Evolutionary conservation across 2,888 invertebrate species (phyloP).

Genomic region (Capitulum mitella): DNA sequence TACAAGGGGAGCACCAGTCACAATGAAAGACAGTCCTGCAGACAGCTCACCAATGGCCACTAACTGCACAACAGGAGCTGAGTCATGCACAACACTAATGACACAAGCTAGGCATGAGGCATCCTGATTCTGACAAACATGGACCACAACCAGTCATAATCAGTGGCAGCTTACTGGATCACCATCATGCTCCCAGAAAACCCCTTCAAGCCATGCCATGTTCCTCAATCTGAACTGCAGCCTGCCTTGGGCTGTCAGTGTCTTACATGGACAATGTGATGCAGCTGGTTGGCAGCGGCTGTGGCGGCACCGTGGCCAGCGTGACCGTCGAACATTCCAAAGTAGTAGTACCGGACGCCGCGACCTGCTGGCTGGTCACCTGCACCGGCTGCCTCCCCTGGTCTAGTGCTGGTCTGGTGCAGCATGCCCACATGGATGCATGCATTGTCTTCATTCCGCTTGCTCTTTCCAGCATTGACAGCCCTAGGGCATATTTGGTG

Average conservation of each 20-base stretch:
- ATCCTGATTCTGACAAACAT: too few relatives aligned
- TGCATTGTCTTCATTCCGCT: constrained; percentile 70
- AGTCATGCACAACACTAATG: too few relatives aligned
- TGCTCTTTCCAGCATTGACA: constrained; percentile 70
- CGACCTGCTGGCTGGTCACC: constrained; percentile 36
- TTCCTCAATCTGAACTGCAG: neutral
- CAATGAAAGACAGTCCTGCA: too few relatives aligned
- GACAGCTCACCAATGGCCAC: too few relatives aligned
- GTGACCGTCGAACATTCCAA: constrained; percentile 78
- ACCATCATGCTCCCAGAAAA: too few relatives aligned
- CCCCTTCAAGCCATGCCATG: neutral
- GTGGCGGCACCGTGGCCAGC: constrained; percentile 72
- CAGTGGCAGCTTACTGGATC: too few relatives aligned
- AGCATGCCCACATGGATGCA: constrained; percentile 41
- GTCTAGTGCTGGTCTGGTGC: neutral
- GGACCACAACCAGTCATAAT: too few relatives aligned
- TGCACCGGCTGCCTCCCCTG: constrained; percentile 36
- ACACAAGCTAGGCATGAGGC: too few relatives aligned
- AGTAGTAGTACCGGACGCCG: constrained; percentile 61
- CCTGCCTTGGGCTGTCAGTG: neutral
- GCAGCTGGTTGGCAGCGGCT: constrained; percentile 66
- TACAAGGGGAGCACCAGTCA: too few relatives aligned
- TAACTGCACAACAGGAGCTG: too few relatives aligned
- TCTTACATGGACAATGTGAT: constrained; percentile 64
- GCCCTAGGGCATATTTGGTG: too few relatives aligned